Evolutionary conservation across 2,113 vertebrate species (phyloP), one percentile per base, ranked within the genome.

Genomic region (Saguinus imperator): DNA sequence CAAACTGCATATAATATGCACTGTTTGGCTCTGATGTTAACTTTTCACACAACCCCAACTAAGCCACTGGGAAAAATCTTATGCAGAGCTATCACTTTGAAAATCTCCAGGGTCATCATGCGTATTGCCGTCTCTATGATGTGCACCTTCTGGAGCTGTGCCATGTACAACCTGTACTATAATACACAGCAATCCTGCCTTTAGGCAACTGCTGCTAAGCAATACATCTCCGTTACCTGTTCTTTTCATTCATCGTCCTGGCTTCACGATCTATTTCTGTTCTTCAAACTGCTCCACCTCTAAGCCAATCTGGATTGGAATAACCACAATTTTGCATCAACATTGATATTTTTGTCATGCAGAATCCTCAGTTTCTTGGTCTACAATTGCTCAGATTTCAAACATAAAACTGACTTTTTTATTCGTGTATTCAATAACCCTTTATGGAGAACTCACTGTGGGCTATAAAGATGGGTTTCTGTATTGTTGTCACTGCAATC

Each of bases 81-180:
- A 35, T 0, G 14, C 6, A 29, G 43, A 72, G 25, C 25, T 17
- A 52, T 12, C 0, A 10, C 29, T 80, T 55, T 45, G 48, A 43
- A 43, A 79, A 84, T 29, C 58, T 29, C 32, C 76, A 18, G 21
- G 4, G 29, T 25, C 6, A 29, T 13, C 16, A 29, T 17, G 50
- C 2, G 0, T 20, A 6, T 1, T 52, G 40, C 27, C 16, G 37
- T 45, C 25, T 9, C 81, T 35, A 0, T 21, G n/a, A 75, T 68
- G 32, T 48, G 12, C 18, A 58, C 5, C 25, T 57, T 61, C 23
- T 66, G 29, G 45, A 37, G 8, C 1, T 82, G 37, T 35, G 3
- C 77, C 23, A 11, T 23, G 2, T 5, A 9, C 11, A 85, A 14
- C n/a, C 89, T 32, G 7, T 12, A 50, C 89, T 40, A n/a, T 7